Base-by-base conservation (phyloP, 2,113 vertebrate species). In the Psittacus erithacus region DNA sequence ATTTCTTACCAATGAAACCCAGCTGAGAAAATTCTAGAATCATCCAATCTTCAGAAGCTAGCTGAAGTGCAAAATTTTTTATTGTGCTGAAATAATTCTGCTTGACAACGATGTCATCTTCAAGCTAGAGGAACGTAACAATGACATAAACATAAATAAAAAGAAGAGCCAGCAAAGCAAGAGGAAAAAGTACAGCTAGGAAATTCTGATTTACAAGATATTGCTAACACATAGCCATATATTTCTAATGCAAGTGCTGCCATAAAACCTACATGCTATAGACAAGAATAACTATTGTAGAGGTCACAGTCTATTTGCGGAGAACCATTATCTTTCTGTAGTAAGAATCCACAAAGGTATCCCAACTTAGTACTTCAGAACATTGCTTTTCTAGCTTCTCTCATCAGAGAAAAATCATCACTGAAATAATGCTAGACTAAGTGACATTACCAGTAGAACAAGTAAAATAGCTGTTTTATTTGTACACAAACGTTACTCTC, bases 1-100 rank as follows among this genome's bases (percentile, higher is more conserved):
- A 74, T 91, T 95, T 86, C 98, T 98, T 99, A 99, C 99, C 99
- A 86, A 99, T 99, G 97, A 99, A 99, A 93, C 99, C 99, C 86
- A 99, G 98, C 95, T 99, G 99, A 92, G 99, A 99, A 98, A 99
- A 99, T 97, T 99, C 99, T 83, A 99, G 98, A 97, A 99, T 99
- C 99, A 99, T 99, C 99, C 99, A 99, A 96, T 99, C 99, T 96
- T 99, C 99, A 57, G 99, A 99, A 46, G 99, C 98, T 0, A 99
- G 98, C 97, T 99, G 99, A 97, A 99, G 98, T 33, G 99, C 99
- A 98, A 99, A 99, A 97, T 99, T 99, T 97, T 99, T 99, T 98
- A 99, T 99, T 33, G 99, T 99, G 97, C 99, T 99, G 98, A 99
- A 99, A 97, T 99, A 99, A 98, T 99, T 99, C 92, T 99, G 99